These are phyloP conservation scores for Callorhinus ursinus DNA, from an alignment of 2,113 vertebrate species.

Conservation along the genomic window DNA sequence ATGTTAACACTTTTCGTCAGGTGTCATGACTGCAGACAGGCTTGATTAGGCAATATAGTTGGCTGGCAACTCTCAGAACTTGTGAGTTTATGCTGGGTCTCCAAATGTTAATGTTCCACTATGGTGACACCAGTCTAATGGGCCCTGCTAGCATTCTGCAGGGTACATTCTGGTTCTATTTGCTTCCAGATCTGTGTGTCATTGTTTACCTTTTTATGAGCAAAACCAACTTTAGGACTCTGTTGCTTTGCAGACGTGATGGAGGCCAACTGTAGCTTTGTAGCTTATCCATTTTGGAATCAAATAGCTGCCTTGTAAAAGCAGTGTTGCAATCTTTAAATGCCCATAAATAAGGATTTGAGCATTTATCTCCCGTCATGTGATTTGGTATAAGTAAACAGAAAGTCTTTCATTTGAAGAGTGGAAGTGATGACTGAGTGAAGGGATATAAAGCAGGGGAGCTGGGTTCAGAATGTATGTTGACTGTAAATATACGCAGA, in stretches of 20 bases:
- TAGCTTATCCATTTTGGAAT: constrained; percentile 71
- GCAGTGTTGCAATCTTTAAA: constrained; percentile 69
- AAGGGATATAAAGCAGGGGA: constrained; percentile 23
- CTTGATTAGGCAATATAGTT: not conserved
- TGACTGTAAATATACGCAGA: not conserved
- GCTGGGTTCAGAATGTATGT: not conserved
- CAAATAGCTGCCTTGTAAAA: constrained; percentile 74
- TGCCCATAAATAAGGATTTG: constrained; percentile 65
- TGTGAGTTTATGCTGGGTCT: not conserved
- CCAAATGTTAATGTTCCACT: not conserved
- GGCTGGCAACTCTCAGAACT: not conserved
- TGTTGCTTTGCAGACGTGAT: constrained; percentile 40
- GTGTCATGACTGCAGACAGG: not conserved
- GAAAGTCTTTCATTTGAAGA: constrained; percentile 57
- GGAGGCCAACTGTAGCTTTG: constrained; percentile 57
- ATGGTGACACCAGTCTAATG: not conserved
- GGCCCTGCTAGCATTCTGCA: not conserved
- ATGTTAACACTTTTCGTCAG: not conserved
- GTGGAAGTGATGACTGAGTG: constrained; percentile 56
- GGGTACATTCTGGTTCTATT: constrained; percentile 23
- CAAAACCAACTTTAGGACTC: constrained; percentile 62
- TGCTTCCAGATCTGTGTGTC: constrained; percentile 31
- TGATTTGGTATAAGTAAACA: constrained; percentile 70
- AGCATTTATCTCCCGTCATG: constrained; percentile 66
- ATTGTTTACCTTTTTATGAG: constrained; percentile 69